Conservation (phyloP, 1,140 invertebrate species). For the Limonius californicus region DNA sequence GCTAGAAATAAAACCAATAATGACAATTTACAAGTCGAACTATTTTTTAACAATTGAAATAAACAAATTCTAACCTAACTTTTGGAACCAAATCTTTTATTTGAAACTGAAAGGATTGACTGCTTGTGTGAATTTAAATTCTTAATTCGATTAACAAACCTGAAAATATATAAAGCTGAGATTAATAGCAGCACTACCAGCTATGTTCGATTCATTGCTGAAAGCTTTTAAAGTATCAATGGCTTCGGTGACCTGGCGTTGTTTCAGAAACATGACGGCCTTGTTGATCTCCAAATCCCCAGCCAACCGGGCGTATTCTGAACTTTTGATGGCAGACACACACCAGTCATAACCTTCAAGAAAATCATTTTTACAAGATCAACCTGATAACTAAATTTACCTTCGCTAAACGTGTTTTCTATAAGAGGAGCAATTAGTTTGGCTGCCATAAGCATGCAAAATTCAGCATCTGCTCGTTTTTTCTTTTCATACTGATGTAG, state of each 20-base stretch:
- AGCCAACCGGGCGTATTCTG: slow-evolving; percentile 69
- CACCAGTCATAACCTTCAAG: slow-evolving; percentile 66
- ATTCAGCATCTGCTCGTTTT: slow-evolving; percentile 74
- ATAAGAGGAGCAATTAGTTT: slow-evolving; percentile 89
- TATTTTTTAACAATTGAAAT: no score
- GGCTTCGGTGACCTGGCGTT: slow-evolving; percentile 76
- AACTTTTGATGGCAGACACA: slow-evolving; percentile 76
- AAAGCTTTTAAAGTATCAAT: slow-evolving; percentile 87
- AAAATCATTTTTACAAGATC: not conserved
- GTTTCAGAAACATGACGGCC: slow-evolving; percentile 83
- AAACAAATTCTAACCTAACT: no score
- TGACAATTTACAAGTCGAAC: not conserved
- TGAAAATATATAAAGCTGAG: slow-evolving; percentile 86
- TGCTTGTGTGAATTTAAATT: no score
- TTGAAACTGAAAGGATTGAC: no score
- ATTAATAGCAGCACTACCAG: slow-evolving; percentile 84
- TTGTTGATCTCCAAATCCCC: slow-evolving; percentile 93
- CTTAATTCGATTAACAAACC: slow-evolving; percentile 49
- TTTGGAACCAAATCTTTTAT: no score
- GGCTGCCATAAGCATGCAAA: slow-evolving; percentile 83
- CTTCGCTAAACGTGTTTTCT: slow-evolving; percentile 71
- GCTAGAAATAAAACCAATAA: slow-evolving; percentile 50
- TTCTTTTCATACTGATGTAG: slow-evolving; percentile 73
- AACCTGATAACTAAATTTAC: no score
- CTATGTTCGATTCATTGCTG: slow-evolving; percentile 81